phyloP scores from a whole-genome alignment of 1,140 invertebrate species.

The Bradynema listronoti region DNA sequence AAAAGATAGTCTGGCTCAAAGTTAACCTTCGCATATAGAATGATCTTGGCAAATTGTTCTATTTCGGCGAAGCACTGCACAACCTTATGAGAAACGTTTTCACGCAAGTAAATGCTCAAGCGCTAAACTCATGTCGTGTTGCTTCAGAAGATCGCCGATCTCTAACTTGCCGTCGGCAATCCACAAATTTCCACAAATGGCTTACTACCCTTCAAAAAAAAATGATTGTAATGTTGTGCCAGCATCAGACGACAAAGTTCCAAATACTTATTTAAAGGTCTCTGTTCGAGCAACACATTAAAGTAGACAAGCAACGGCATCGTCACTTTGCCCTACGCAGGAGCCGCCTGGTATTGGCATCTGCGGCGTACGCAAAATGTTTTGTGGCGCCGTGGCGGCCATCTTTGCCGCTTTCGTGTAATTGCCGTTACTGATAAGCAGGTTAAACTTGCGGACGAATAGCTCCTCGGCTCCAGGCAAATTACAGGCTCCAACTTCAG shows the following conservation, averaged over 20 bases:
- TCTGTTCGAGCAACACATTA: conserved; percentile 3
- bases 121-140: conserved; percentile 89
- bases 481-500: conserved; percentile 91
- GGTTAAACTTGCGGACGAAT: conserved; percentile 93
- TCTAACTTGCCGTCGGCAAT: conserved; percentile 97
- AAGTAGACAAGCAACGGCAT: conserved; percentile 3
- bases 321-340: neutral
- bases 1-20: conserved; percentile 96
- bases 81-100: conserved; percentile 84
- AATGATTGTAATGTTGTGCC: too few relatives aligned
- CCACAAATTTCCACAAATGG: too few relatives aligned
- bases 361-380: conserved; percentile 83
- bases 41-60: conserved; percentile 97
- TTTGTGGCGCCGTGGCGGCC: conserved; percentile 84
- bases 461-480: conserved; percentile 91
- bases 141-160: conserved; percentile 87
- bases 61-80: conserved; percentile 99
- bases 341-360: conserved; percentile 94
- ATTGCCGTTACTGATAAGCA: conserved; percentile 75
- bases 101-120: conserved; percentile 86
- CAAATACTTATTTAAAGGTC: conserved; percentile 33
- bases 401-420: conserved; percentile 95
- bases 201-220: too few relatives aligned
- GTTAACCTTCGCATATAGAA: conserved; percentile 93
- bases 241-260: conserved; percentile 62